phyloP scores from a whole-genome alignment of 2,888 invertebrate genomes.

The Mesorhabditis belari region DNA sequence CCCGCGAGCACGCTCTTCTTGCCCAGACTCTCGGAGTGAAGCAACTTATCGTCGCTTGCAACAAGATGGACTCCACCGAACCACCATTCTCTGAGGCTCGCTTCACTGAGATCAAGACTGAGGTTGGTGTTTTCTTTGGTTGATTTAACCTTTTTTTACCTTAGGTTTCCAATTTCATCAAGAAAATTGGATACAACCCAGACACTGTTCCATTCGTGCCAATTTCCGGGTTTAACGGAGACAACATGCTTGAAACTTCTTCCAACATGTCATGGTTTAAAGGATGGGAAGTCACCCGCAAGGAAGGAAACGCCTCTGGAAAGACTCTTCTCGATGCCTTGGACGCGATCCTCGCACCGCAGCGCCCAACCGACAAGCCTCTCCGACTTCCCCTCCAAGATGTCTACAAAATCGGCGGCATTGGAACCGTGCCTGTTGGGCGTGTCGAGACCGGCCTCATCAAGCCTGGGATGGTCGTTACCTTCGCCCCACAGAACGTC shows the following conservation, averaged over 20 bases:
- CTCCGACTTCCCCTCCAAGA: conserved; percentile 97
- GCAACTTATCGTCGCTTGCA: conserved; percentile 93
- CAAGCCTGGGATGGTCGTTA: conserved; percentile 86
- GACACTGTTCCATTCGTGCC: conserved; percentile 93
- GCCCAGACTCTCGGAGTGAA: conserved; percentile 96
- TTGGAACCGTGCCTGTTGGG: conserved; percentile 98
- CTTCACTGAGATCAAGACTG: conserved; percentile 90
- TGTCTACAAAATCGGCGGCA: conserved; percentile 99
- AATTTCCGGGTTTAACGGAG: too few species aligned
- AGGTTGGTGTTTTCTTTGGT: conserved; percentile 63
- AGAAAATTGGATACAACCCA: conserved; percentile 96
- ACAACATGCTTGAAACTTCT: too few species aligned
- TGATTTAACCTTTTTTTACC: background rate
- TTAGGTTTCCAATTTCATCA: conserved; percentile 85
- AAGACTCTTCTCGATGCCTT: conserved; percentile 99
- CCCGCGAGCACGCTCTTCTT: conserved; percentile 90
- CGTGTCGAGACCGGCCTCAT: conserved; percentile 94
- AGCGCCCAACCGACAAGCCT: conserved; percentile 89
- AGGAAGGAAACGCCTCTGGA: conserved; percentile 99
- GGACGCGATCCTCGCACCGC: conserved; percentile 80
- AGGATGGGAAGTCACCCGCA: too few species aligned
- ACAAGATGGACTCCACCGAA: conserved; percentile 99
- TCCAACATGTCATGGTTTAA: too few species aligned
- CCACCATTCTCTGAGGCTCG: conserved; percentile 88
- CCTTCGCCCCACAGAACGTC: conserved; percentile 88